Evolutionary conservation across 2,888 invertebrate genomes (phyloP), one percentile per base, ranked within the genome.

Genomic region (Tuta absoluta): DNA sequence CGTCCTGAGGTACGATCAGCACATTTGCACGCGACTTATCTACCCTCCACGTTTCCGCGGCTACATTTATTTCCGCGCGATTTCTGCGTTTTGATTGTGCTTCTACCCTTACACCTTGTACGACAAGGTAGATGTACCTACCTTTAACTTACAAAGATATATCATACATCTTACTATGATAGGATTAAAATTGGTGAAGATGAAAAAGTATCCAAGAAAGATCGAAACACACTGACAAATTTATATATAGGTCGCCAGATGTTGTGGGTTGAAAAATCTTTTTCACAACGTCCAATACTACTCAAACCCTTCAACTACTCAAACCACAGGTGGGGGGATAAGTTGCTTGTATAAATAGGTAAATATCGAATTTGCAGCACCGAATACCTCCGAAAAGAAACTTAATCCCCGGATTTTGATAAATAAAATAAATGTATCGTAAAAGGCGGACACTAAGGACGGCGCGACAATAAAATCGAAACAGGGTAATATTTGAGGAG

Each of bases 31-130:
- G 77, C 80, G 75, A 82, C 83, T 86, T 91, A 91, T 91, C 91
- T 91, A 89, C 91, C 91, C 91, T 82, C 76, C 78, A 75, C 73
- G n/a, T 17, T 37, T 11, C 45, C 10, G 45, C 45, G 77, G 78
- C 79, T 82, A 84, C 85, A 85, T 90, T 89, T 89, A 86, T 91
- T 91, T 90, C 91, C 88, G 87, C 78, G 75, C 77, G 80, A 81
- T 85, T 85, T 82, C 82, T 82, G 76, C 73, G 74, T 73, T 78
- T 78, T 80, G 80, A 80, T 83, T 87, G 81, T 82, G 71, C 69
- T 24, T 12, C 33, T 21, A 33, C 24, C 61, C 61, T 28, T 49
- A 49, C 61, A 45, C 60, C 60, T 49, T 19, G 61, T 33, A 49
- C 37, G 41, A 59, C 38, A 7, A 12, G 19, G 17, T 45, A 45